phyloP scores from a whole-genome alignment of 2,797 vertebrate species.

The Sebastolobus altivelis region DNA sequence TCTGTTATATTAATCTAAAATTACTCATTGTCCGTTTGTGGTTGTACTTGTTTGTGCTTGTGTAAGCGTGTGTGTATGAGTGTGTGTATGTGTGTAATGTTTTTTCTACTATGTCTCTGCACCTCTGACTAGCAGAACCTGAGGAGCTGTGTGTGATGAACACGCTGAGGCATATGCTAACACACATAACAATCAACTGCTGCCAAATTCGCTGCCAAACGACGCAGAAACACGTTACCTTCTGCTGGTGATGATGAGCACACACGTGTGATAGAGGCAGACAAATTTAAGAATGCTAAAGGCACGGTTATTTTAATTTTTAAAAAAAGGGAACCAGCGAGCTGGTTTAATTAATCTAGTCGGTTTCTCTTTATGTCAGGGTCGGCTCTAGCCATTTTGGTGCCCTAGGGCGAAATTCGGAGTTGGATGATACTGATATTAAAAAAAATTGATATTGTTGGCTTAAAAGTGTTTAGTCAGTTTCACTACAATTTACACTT shows the following conservation, averaged over 20 bases:
- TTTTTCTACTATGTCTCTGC: background rate
- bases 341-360: background rate
- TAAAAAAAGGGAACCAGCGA: background rate
- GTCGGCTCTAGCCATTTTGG: no score
- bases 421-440: no score
- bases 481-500: no score
- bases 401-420: no score
- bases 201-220: constrained; percentile 44
- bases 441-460: no score
- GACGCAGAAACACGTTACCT: constrained; percentile 5
- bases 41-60: background rate
- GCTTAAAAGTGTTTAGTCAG: no score
- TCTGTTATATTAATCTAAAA: background rate
- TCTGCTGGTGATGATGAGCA: constrained; percentile 24
- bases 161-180: constrained; percentile 69
- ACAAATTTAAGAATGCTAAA: background rate
- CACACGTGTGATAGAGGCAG: background rate
- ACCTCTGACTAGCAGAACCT: constrained; percentile 55
- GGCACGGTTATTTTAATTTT: background rate
- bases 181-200: constrained; percentile 70
- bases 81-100: background rate
- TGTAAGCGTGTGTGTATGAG: background rate
- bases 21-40: background rate
- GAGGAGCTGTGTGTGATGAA: constrained; percentile 59
- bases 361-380: no score